phyloP scores from a whole-genome alignment of 2,113 vertebrate species.

The Apodemus speciosus region DNA sequence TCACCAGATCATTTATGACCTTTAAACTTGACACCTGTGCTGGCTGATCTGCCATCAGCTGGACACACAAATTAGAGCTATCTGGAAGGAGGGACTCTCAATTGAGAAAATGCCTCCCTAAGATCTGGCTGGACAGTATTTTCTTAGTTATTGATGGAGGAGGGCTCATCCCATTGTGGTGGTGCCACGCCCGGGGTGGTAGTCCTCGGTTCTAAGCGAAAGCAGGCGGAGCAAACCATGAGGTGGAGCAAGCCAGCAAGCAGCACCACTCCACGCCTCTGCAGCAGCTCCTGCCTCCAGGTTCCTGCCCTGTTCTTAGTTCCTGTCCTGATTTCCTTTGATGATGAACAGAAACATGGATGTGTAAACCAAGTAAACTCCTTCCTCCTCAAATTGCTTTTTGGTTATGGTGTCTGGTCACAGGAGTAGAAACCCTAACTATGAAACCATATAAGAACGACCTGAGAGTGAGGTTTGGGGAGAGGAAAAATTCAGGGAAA shows the following conservation, averaged over 20 bases:
- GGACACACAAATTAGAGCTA: not conserved
- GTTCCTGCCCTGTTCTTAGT: not conserved
- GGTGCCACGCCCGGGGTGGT: too few species aligned
- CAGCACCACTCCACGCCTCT: not conserved
- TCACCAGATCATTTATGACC: not conserved
- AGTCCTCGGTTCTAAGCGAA: not conserved
- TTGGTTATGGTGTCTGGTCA: not conserved
- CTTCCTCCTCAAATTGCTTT: not conserved
- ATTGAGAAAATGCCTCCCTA: not conserved
- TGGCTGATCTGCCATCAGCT: not conserved
- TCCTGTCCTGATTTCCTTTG: not conserved
- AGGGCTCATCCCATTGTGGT: not conserved
- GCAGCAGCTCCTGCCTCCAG: not conserved
- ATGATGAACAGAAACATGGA: not conserved
- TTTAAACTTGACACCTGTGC: conserved; percentile 41
- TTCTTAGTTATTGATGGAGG: not conserved
- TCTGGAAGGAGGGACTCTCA: not conserved
- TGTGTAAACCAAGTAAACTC: not conserved
- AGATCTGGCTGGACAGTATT: not conserved
- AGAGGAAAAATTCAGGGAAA: conserved; percentile 62
- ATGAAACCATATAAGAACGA: conserved; percentile 12
- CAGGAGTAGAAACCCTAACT: not conserved
- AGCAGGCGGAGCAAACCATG: not conserved
- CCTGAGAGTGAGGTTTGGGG: not conserved
- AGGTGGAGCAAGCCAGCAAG: not conserved